Evolutionary conservation across 2,113 vertebrate species (phyloP).

Genomic region (Cervus canadensis): DNA sequence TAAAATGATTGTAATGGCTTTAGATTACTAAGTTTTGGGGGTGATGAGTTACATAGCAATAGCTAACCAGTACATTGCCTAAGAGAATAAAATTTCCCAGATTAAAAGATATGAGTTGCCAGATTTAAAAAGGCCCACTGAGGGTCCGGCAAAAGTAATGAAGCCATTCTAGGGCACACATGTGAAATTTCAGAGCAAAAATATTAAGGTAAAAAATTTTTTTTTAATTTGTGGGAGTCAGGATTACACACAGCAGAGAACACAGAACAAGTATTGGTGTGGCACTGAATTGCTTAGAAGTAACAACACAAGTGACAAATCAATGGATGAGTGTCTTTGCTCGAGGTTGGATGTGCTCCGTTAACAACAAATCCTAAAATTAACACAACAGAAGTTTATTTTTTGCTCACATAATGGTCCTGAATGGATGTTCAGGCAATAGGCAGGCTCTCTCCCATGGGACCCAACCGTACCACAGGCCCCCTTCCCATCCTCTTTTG

Average conservation of each 20-base stretch:
- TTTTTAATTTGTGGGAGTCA: background rate
- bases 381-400: background rate
- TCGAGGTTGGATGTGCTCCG: background rate
- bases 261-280: background rate
- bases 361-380: background rate
- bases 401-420: background rate
- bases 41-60: background rate
- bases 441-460: background rate
- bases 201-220: background rate
- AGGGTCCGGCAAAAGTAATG: background rate
- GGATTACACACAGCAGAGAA: background rate
- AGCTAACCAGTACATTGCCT: background rate
- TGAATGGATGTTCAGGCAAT: background rate
- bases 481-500: background rate
- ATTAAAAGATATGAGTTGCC: background rate
- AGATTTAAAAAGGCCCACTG: background rate
- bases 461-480: background rate
- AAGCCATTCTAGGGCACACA: background rate
- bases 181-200: background rate
- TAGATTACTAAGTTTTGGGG: background rate
- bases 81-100: background rate
- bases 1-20: background rate
- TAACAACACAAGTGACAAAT: background rate
- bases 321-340: background rate
- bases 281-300: background rate